Base-by-base conservation (phyloP, 1,140 invertebrate species). In the Aradophagus sp. region DNA sequence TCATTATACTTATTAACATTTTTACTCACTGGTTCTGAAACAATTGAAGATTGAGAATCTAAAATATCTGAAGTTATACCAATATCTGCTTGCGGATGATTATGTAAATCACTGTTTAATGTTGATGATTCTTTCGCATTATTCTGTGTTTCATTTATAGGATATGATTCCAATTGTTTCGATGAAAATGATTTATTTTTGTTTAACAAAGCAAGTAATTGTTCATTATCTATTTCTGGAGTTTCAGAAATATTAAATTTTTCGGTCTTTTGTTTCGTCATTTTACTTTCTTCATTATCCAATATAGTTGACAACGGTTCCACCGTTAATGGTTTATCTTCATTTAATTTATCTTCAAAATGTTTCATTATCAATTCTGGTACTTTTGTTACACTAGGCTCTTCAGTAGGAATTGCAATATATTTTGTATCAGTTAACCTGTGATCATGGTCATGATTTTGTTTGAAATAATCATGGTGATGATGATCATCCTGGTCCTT, bases 21-120 rank as follows among this genome's bases (percentile, higher is more conserved):
- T 39, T 67, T 63, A 45, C 29, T 63, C 1, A 77, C 73, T 13
- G 79, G 70, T 74, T 86, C 77, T n/a, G 80, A 78, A 63, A 83
- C 76, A 27, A 77, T 55, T 36, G 73, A 66, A 20, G 73, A 70
- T 39, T 79, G 75, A 10, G 70, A 73, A 68, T 62, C 41, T 17
- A 8, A 26, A 39, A 63, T 66, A 15, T 62, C 48, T 7, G 45
- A 31, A 12, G 31, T 7, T 31, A 19, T 59, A 45, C 53, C 41
- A 17, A 29, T 10, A 42, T 77, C 62, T 65, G 65, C 11, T 62
- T 66, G 59, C 6, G 45, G 16, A 31, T 67, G 29, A 36, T 56
- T 39, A 26, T 41, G 7, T 58, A 23, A 0, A 31, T 12, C 5
- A 41, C 0, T 8, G 1, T 13, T 34, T 45, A 11, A 5, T 11